Evolutionary conservation across 2,888 invertebrate genomes (phyloP).

Genomic region (Cephus runcator): DNA sequence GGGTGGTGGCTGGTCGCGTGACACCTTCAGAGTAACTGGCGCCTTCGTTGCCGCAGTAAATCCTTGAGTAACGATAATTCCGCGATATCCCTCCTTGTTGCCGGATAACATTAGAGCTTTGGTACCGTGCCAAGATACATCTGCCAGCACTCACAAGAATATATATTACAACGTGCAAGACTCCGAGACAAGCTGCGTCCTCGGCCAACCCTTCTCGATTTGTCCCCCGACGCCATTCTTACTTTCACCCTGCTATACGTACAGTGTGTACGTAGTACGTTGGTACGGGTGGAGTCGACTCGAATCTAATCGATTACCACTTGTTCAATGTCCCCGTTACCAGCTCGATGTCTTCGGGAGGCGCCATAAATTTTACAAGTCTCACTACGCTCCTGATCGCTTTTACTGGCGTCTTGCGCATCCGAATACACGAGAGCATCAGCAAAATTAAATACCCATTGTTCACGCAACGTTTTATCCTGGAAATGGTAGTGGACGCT

Average conservation of each 20-base stretch:
- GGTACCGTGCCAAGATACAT: conserved; percentile 55
- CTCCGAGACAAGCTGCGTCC: neutral
- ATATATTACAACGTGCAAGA: conserved; percentile 11
- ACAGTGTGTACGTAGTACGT: neutral
- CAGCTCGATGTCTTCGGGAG: neutral
- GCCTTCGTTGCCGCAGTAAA: conserved; percentile 37
- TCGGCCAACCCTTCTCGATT: neutral
- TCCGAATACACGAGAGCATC: conserved; percentile 1
- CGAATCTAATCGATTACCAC: neutral
- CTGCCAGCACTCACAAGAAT: conserved; percentile 39
- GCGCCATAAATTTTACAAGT: neutral
- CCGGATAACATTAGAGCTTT: conserved; percentile 56
- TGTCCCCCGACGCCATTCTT: neutral
- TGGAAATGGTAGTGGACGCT: conserved; percentile 9
- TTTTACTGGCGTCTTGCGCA: neutral
- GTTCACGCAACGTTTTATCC: conserved; percentile 10
- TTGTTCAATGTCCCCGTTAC: neutral
- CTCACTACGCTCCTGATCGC: neutral
- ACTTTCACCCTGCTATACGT: neutral
- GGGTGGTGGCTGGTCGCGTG: conserved; percentile 18
- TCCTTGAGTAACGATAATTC: conserved; percentile 48
- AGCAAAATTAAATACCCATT: conserved; percentile 26
- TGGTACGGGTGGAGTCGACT: neutral
- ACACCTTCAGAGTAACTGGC: conserved; percentile 24
- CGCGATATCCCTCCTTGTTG: conserved; percentile 41